Conservation (phyloP, 2,797 vertebrate genomes). For the Kryptolebias ocellatus region DNA sequence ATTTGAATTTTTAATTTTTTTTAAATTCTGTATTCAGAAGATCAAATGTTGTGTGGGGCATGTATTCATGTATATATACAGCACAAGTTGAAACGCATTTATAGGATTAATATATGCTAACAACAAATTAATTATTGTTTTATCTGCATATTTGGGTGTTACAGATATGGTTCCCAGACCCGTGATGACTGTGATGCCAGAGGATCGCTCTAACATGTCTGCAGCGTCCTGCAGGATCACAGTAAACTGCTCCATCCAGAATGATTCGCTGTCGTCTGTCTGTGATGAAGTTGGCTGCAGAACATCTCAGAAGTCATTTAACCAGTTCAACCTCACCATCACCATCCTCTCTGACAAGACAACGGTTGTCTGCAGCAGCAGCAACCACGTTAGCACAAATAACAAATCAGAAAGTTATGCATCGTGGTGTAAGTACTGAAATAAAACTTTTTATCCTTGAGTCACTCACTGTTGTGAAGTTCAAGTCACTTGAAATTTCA, state of each 20-base stretch:
- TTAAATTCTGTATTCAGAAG: too few species aligned
- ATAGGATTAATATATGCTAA: too few species aligned
- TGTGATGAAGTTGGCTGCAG: constrained; percentile 14
- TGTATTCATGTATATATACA: too few species aligned
- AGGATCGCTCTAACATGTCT: constrained; percentile 22
- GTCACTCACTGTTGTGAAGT: neutral
- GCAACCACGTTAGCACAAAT: constrained; percentile 55
- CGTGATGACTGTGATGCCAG: neutral
- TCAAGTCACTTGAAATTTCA: neutral
- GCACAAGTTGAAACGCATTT: too few species aligned
- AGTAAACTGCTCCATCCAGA: constrained; percentile 64
- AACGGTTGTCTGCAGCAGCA: constrained; percentile 43
- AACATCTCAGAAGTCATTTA: fast-evolving
- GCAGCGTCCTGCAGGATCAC: constrained; percentile 29
- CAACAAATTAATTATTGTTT: neutral
- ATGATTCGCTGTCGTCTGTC: constrained; percentile 6
- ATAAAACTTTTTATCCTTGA: neutral
- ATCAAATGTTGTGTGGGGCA: too few species aligned
- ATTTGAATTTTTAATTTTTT: too few species aligned
- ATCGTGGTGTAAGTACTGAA: constrained; percentile 45
- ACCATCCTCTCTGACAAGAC: neutral
- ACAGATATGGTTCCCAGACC: constrained; percentile 51
- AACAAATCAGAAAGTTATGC: neutral
- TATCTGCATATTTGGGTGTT: neutral
- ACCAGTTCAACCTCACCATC: constrained; percentile 34